A percentile compares a stretch with the other conserved stretches of the same genome.
These are phyloP conservation scores for Cervus canadensis DNA, from an alignment of 2,113 vertebrate genomes.

Conservation along the genomic window DNA sequence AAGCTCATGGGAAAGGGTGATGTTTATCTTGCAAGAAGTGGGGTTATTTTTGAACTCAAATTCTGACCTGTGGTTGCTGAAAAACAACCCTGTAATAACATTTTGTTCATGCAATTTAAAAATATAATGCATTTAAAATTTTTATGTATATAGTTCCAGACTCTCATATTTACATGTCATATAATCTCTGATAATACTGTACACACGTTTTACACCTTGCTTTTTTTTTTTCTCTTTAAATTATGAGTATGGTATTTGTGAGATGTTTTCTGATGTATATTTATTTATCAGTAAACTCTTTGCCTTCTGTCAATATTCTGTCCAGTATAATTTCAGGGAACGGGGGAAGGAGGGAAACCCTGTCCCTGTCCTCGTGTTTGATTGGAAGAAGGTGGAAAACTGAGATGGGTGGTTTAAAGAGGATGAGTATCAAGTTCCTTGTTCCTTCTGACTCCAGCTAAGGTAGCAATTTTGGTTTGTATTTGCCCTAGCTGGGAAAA, in stretches of 20 bases:
- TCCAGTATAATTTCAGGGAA: not conserved
- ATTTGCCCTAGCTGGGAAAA: not conserved
- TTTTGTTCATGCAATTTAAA: constrained; percentile 62
- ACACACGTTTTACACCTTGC: not conserved
- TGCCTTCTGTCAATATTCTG: not conserved
- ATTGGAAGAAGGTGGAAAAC: not conserved
- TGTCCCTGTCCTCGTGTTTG: not conserved
- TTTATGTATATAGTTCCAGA: not conserved
- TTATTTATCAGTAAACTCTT: not conserved
- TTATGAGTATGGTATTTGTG: not conserved
- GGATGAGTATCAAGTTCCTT: not conserved
- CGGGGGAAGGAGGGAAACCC: not conserved
- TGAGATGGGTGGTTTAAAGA: not conserved
- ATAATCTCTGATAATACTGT: not conserved
- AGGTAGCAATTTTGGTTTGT: not conserved
- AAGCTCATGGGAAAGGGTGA: constrained; percentile 76
- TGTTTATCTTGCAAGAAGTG: constrained; percentile 83
- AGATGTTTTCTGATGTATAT: not conserved
- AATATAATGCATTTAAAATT: not conserved
- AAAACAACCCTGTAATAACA: constrained; percentile 82
- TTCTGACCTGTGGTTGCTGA: constrained; percentile 82
- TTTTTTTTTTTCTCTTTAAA: constrained; percentile 13
- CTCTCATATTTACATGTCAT: not conserved
- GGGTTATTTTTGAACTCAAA: constrained; percentile 85
- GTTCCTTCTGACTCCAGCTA: not conserved